Evolutionary conservation across 2,888 invertebrate species (phyloP), one percentile per base, ranked within the genome.

Genomic region (Electrophaes corylata): DNA sequence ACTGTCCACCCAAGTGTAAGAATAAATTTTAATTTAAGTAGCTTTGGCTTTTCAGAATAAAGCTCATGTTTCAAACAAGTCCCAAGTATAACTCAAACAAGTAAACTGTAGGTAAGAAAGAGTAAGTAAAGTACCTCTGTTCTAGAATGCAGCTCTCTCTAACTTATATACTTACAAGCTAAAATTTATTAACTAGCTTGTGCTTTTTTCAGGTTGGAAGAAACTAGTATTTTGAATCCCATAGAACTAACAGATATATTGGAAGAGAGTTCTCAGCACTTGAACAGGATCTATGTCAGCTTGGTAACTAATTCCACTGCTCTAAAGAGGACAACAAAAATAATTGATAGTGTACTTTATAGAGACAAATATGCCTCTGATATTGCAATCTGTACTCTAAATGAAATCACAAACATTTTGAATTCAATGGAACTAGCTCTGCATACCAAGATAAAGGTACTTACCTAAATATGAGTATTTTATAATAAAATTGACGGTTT

Each of bases 311-410:
- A 85, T 47, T 84, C 83, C 40, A 64, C 84, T 57, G 82, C 86
- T 14, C 59, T 92, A 31, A 86, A 84, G 64, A 90, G 86, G 57
- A 80, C 80, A 18, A 79, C 83, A 23, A 81, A 79, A 57, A 66
- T 85, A 55, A 63, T 78, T 10, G 91, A 91, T 61, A 83, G 79
- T 65, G 71, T 88, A 43, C 67, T 90, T 8, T 75, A 83, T 59
- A 79, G 83, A 75, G 89, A 91, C 56, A 84, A 86, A 70, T 89
- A 84, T 78, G 88, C 90, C 37, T 90, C 91, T 19, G 81, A 88
- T 60, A 73, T 91, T 54, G 86, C 89, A 18, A 65, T 89, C 11
- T 65, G 71, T 31, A 90, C 89, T 33, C 57, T 90, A 12, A 80
- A 74, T 73, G 86, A 88, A 73, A 86, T 91, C 20, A 79, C 75